phyloP scores from a whole-genome alignment of 2,797 vertebrate genomes.

The Botia almorhae region DNA sequence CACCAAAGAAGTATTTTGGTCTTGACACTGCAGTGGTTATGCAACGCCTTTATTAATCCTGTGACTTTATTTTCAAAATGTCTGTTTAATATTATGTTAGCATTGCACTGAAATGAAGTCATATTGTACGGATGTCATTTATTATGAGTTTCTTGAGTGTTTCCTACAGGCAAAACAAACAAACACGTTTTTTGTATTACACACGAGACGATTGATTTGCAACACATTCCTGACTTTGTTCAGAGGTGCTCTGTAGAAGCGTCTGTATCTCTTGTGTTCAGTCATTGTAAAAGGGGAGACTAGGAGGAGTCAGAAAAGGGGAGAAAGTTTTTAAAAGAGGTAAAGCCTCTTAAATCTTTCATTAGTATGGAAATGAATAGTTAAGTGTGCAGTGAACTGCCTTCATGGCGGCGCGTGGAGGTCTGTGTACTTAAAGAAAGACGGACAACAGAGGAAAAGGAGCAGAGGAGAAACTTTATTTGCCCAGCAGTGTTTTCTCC shows the following conservation, averaged over 20 bases:
- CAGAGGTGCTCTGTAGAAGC: constrained; percentile 39
- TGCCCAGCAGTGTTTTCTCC: constrained; percentile 43
- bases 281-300: constrained; percentile 13
- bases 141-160: neutral
- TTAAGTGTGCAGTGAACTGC: constrained; percentile 43
- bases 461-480: constrained; percentile 40
- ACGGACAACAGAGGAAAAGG: constrained; percentile 39
- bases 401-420: constrained; percentile 45
- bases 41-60: too few species aligned
- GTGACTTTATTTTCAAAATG: neutral
- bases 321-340: neutral
- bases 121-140: neutral
- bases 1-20: too few species aligned
- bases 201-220: constrained; percentile 17
- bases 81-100: neutral
- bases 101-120: neutral
- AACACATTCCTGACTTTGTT: constrained; percentile 47
- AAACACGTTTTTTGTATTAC: neutral
- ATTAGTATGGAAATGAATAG: constrained; percentile 57
- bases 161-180: neutral
- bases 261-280: constrained; percentile 49
- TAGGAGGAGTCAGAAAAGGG: neutral
- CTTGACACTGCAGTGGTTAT: too few species aligned
- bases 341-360: constrained; percentile 40
- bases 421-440: constrained; percentile 55